phyloP scores from a whole-genome alignment of 2,113 vertebrate genomes.

The Ophthalmolycus amberensis region DNA sequence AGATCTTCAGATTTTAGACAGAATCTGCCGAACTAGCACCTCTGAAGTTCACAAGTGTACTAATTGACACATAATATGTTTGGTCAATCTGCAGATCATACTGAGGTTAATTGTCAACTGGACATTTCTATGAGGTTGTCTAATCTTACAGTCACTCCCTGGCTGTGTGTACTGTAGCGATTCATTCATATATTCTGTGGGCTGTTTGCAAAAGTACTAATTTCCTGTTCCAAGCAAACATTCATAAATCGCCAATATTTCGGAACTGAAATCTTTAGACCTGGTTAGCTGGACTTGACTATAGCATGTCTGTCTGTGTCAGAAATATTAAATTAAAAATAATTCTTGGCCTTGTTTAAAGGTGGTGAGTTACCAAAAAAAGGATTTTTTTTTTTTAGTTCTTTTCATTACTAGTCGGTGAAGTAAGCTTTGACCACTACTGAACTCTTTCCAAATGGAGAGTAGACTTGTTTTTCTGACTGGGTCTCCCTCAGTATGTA shows the following conservation, averaged over 20 bases:
- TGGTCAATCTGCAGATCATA: conserved; percentile 1
- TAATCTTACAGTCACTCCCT: conserved; percentile 24
- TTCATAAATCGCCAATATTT: neutral
- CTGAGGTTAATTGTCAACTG: neutral
- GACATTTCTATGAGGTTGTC: conserved; percentile 20
- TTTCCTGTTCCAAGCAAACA: neutral
- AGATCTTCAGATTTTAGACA: too few relatives aligned
- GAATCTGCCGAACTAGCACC: neutral
- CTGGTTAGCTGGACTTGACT: neutral
- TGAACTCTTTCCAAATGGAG: conserved; percentile 52
- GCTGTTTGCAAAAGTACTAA: conserved; percentile 5
- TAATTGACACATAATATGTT: neutral
- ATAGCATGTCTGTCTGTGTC: neutral
- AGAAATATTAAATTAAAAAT: neutral
- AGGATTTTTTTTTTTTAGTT: conserved; percentile 10
- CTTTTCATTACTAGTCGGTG: conserved; percentile 19
- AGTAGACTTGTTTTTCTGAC: conserved; percentile 57
- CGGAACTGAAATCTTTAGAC: neutral
- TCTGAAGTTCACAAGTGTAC: neutral
- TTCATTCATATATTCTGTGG: neutral
- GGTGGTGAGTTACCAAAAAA: conserved; percentile 15
- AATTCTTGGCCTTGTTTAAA: conserved; percentile 38
- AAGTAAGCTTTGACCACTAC: conserved; percentile 41
- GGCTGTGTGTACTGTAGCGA: neutral
- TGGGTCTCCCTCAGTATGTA: conserved; percentile 40